Evolutionary conservation across 2,113 vertebrate genomes (phyloP), one percentile per base, ranked within the genome.

Genomic region (Herpailurus yagouaroundi): DNA sequence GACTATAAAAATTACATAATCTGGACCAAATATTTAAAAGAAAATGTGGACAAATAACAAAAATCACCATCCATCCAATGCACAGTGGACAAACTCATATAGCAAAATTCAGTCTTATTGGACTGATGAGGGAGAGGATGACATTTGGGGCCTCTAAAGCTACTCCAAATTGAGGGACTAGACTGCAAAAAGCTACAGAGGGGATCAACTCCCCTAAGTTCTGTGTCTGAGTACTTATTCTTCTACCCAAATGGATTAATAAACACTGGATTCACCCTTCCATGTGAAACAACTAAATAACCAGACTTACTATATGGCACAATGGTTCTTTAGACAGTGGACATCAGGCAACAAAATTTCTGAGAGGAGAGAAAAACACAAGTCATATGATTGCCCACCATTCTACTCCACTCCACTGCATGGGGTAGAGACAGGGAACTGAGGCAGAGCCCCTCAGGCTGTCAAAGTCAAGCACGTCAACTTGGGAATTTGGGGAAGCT

Each of bases 101-200:
- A 45, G 19, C 73, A 60, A n/a, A 33, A 50, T 89, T 4, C 10
- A 29, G 12, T 66, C 23, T 81, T 21, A 68, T 14, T 82, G 66
- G 13, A 45, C 45, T 45, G 45, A 83, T 11, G 11, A 29, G 1
- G 83, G 23, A 73, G 29, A 63, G 31, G 10, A 10, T 50, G 69
- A 14, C n/a, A 0, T 29, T 6, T 60, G 31, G 23, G 16, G 31
- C 3, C 29, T 31, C 23, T 2, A 31, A 48, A 5, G 4, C 9
- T 48, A 10, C 52, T 63, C 5, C n/a, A 36, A 21, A 27, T 50
- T 73, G n/a, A 74, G 7, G 55, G 19, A 57, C 19, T 76, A 1
- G 52, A 71, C 19, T 48, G 31, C 14, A 33, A 7, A 74, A 11
- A 81, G 74, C 11, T 31, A 27, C 7, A 15, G 41, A 52, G 2